Evolutionary conservation across 2,888 invertebrate species (phyloP).

Genomic region (Lepidochrysops patricia): DNA sequence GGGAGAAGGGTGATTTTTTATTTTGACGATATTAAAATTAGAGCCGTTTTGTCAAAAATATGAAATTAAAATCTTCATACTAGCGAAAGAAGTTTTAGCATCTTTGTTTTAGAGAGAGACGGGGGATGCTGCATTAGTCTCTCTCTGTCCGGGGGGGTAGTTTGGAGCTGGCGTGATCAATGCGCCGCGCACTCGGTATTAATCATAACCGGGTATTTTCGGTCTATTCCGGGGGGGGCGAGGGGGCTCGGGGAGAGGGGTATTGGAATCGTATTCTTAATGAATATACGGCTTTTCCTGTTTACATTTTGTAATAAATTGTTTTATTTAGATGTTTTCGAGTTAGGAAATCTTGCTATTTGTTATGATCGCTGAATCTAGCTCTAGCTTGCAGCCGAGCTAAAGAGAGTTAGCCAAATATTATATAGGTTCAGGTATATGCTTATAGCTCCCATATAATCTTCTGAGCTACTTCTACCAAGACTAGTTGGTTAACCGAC

Average conservation of each 20-base stretch:
- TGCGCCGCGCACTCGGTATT: slow-evolving; percentile 73
- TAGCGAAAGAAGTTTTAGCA: slow-evolving; percentile 76
- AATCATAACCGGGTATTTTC: slow-evolving; percentile 75
- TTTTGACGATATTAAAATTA: slow-evolving; percentile 47
- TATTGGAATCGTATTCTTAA: slow-evolving; percentile 71
- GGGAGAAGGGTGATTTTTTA: slow-evolving; percentile 31
- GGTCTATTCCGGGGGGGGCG: slow-evolving; percentile 55
- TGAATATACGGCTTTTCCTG: slow-evolving; percentile 74
- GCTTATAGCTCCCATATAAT: not conserved
- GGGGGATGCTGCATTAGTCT: slow-evolving; percentile 67
- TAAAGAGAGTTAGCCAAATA: not conserved
- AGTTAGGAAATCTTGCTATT: slow-evolving; percentile 25
- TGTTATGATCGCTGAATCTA: slow-evolving; percentile 20
- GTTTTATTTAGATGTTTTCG: slow-evolving; percentile 55
- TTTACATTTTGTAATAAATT: slow-evolving; percentile 75
- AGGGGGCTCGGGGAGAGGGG: slow-evolving; percentile 35
- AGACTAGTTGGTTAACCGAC: too few species aligned
- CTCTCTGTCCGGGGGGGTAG: slow-evolving; percentile 58
- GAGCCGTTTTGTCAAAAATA: slow-evolving; percentile 74
- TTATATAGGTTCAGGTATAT: not conserved
- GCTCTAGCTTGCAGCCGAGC: not conserved
- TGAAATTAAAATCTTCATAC: slow-evolving; percentile 76
- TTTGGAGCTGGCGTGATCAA: slow-evolving; percentile 74
- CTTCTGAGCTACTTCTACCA: too few species aligned
- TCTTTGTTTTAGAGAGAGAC: slow-evolving; percentile 74